A percentile compares a stretch with the other conserved stretches of the same genome.
These are phyloP conservation scores for Centropristis striata DNA, from an alignment of 2,113 vertebrate species.

Conservation along the genomic window DNA sequence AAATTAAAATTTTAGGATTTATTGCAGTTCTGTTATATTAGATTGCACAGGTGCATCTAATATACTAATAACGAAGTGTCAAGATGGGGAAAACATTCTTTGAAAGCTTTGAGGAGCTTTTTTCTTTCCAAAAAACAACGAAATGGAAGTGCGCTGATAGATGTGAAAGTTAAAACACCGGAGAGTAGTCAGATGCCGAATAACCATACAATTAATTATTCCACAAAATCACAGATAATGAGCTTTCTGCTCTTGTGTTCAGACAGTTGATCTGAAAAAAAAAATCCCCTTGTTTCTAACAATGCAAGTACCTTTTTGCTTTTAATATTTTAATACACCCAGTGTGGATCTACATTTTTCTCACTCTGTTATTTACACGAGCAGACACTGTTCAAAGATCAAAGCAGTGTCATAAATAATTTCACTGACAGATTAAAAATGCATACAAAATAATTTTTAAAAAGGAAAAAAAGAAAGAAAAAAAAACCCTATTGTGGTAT, in stretches of 20 bases:
- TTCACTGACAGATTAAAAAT: constrained; percentile 52
- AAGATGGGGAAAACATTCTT: background rate
- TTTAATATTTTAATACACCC: background rate
- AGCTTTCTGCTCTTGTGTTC: no score
- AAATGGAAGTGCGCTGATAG: background rate
- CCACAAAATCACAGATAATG: background rate
- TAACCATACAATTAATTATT: background rate
- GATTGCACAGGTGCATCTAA: no score
- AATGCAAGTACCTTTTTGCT: background rate
- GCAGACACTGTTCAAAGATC: constrained; percentile 32
- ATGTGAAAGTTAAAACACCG: no score
- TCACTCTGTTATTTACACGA: constrained; percentile 9
- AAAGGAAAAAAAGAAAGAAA: background rate
- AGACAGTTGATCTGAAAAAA: background rate
- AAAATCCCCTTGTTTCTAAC: background rate
- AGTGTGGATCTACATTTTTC: background rate
- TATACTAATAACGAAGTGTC: no score
- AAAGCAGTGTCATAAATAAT: constrained; percentile 43
- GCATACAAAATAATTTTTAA: constrained; percentile 23
- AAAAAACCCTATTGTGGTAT: no score
- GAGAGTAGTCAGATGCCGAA: background rate
- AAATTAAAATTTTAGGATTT: no score
- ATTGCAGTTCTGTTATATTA: no score
- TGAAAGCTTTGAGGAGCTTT: background rate
- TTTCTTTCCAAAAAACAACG: background rate